A percentile compares a stretch with the other conserved stretches of the same genome.
These are phyloP conservation scores for Drosophila equinoxialis DNA, from an alignment of 1,140 invertebrate genomes.

Conservation along the genomic window DNA sequence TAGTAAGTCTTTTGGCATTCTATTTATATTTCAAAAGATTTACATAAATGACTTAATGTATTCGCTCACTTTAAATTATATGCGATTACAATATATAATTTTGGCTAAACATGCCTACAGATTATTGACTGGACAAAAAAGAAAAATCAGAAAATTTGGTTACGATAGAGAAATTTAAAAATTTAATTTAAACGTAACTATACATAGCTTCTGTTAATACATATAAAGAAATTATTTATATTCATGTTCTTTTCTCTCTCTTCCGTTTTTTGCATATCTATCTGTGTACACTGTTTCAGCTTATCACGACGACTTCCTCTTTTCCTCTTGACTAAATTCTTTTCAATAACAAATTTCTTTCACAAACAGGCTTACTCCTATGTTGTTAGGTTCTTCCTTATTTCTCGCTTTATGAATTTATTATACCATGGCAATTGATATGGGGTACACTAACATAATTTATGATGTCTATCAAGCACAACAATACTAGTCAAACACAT, in stretches of 20 bases:
- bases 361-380: conserved; percentile 8
- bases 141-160: no score
- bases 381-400: neutral
- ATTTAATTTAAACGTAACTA: no score
- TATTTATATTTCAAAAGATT: no score
- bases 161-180: no score
- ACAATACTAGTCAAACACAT: neutral
- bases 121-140: no score
- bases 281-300: neutral
- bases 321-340: conserved; percentile 10
- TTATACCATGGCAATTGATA: conserved; percentile 18
- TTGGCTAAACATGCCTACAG: no score
- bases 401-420: conserved; percentile 5
- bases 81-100: no score
- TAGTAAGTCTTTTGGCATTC: no score
- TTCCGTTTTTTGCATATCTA: neutral
- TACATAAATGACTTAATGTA: no score
- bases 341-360: conserved; percentile 12
- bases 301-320: neutral
- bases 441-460: conserved; percentile 12
- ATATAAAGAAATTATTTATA: no score
- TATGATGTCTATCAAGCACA: conserved; percentile 14
- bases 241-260: neutral
- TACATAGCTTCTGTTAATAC: no score
- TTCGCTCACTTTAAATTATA: no score